Evolutionary conservation across 2,888 invertebrate species (phyloP).

Genomic region (Drosophila differens): DNA sequence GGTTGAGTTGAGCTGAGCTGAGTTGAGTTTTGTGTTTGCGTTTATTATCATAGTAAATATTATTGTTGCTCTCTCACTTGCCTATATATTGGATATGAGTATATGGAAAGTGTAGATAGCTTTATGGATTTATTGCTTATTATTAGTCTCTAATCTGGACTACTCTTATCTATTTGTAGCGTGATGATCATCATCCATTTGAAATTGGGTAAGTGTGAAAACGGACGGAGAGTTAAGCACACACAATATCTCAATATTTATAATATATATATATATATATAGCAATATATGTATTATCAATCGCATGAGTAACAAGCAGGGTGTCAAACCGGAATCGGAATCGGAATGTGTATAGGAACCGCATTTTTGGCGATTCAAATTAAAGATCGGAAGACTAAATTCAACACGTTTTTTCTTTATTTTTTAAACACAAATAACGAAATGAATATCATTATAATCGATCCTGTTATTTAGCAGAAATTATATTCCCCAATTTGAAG

Average conservation of each 20-base stretch:
- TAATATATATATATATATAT: neutral
- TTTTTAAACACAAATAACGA: neutral
- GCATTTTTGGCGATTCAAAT: neutral
- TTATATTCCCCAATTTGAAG: neutral
- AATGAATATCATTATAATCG: neutral
- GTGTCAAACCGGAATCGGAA: neutral
- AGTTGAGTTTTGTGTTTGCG: neutral
- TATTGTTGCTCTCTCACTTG: slow-evolving; percentile 1
- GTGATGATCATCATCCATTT: neutral
- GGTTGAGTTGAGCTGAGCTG: neutral
- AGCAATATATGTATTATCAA: neutral
- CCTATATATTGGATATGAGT: neutral
- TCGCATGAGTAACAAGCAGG: neutral
- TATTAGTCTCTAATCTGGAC: neutral
- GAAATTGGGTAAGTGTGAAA: neutral
- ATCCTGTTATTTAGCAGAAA: neutral
- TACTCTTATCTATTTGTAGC: neutral
- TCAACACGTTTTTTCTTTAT: neutral
- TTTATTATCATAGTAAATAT: slow-evolving; percentile 19
- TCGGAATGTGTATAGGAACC: neutral
- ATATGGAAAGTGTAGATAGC: neutral
- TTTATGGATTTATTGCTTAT: neutral
- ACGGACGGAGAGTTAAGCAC: neutral
- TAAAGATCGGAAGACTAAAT: neutral
- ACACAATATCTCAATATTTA: neutral